Conservation (phyloP, 92 coral and sea anemone species). For the Porites divaricata region DNA sequence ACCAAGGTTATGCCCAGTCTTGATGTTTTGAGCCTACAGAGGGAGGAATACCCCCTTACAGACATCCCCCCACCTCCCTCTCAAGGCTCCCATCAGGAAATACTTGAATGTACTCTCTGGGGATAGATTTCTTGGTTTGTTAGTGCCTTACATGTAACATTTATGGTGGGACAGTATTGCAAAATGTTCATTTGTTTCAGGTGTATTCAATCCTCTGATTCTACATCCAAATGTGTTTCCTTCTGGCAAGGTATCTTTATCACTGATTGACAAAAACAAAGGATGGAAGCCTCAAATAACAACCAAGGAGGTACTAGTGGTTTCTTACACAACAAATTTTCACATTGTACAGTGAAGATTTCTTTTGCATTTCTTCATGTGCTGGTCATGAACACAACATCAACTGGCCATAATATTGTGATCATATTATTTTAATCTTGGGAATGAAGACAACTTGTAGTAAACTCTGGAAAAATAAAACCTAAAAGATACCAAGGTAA, state of each 20-base stretch:
- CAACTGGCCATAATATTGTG: too few species aligned
- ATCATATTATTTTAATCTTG: too few species aligned
- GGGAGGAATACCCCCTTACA: too few species aligned
- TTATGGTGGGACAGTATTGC: too few species aligned
- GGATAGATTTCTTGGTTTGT: not conserved
- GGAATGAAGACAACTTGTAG: too few species aligned
- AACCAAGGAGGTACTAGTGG: slow-evolving; percentile 68
- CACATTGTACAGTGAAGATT: not conserved
- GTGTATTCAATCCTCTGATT: slow-evolving; percentile 86
- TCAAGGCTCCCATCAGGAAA: too few species aligned
- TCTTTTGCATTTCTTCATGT: not conserved
- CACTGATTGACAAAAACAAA: slow-evolving; percentile 82
- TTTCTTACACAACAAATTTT: not conserved
- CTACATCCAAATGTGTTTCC: slow-evolving; percentile 98
- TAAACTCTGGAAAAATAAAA: too few species aligned
- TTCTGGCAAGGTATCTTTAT: slow-evolving; percentile 92
- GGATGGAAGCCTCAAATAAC: slow-evolving; percentile 99
- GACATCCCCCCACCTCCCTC: too few species aligned
- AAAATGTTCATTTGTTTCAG: slow-evolving; percentile 40
- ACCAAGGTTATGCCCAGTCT: too few species aligned
- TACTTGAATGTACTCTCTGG: too few species aligned
- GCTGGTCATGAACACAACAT: not conserved
- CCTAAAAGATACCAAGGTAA: too few species aligned
- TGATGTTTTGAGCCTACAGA: too few species aligned
- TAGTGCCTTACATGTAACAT: not conserved